Conservation (phyloP, 2,113 vertebrate species). For the Pluvianellus socialis region DNA sequence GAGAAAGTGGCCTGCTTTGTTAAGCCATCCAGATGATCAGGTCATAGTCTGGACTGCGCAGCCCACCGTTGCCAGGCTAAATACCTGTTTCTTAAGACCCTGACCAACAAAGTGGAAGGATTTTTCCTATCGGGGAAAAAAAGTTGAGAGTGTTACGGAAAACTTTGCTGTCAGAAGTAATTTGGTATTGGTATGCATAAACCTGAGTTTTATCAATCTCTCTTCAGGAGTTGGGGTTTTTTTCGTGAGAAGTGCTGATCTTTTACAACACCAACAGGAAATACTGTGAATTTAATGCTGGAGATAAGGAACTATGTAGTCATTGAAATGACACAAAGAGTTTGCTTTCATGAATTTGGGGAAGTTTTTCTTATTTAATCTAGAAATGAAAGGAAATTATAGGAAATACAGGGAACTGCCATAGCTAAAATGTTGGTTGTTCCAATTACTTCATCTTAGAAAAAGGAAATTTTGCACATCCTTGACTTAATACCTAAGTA, state of each 20-base stretch:
- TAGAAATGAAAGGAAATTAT: neutral
- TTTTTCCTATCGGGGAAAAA: neutral
- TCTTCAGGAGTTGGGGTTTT: neutral
- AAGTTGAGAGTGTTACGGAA: neutral
- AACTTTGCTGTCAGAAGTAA: neutral
- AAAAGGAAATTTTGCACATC: neutral
- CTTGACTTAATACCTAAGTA: neutral
- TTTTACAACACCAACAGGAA: neutral
- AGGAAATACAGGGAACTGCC: neutral
- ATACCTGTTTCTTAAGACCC: neutral
- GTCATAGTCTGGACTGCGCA: neutral
- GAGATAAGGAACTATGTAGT: neutral
- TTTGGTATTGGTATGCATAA: neutral
- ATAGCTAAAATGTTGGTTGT: neutral
- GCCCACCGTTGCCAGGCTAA: neutral
- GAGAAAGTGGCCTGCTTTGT: slow-evolving; percentile 60
- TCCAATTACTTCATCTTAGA: slow-evolving; percentile 1
- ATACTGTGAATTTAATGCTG: neutral
- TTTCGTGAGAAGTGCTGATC: neutral
- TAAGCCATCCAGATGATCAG: slow-evolving; percentile 49
- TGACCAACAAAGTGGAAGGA: neutral
- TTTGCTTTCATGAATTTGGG: neutral
- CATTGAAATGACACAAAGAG: neutral
- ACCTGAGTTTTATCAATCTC: neutral
- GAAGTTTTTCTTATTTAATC: neutral